A percentile compares a stretch with the other conserved stretches of the same genome.
Evolutionary conservation across 2,113 vertebrate genomes (phyloP).

Genomic region (Phoxinus phoxinus): DNA sequence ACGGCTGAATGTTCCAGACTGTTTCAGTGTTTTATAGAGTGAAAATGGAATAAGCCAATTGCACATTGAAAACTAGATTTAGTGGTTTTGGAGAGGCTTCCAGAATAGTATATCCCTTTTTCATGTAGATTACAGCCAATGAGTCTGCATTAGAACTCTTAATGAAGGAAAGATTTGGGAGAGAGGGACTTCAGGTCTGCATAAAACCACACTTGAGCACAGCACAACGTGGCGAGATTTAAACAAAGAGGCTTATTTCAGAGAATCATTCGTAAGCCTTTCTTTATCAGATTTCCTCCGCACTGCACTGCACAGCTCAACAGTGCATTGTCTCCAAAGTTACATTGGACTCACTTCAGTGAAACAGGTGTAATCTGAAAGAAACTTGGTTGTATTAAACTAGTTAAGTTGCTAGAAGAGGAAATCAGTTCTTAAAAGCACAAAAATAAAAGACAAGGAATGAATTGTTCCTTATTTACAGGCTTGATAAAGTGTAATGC

Average conservation of each 20-base stretch:
- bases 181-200: constrained; percentile 13
- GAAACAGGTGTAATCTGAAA: not conserved
- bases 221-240: constrained; percentile 26
- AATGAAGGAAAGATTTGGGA: constrained; percentile 12
- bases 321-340: not conserved
- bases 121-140: constrained; percentile 47
- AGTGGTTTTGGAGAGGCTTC: constrained; percentile 51
- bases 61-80: constrained; percentile 21
- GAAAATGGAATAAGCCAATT: constrained; percentile 33
- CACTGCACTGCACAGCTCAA: not conserved
- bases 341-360: not conserved
- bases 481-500: not conserved
- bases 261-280: not conserved
- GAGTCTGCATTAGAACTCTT: constrained; percentile 13
- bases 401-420: not conserved
- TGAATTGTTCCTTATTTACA: not conserved
- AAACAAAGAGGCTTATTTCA: constrained; percentile 47
- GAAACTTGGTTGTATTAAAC: not conserved
- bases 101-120: constrained; percentile 46
- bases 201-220: constrained; percentile 10
- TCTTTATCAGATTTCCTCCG: constrained; percentile 4
- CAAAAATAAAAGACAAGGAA: not conserved
- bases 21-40: not conserved
- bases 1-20: not conserved
- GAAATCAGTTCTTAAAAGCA: not conserved